phyloP scores from a whole-genome alignment of 2,113 vertebrate species.

The Cheirogaleus medius region DNA sequence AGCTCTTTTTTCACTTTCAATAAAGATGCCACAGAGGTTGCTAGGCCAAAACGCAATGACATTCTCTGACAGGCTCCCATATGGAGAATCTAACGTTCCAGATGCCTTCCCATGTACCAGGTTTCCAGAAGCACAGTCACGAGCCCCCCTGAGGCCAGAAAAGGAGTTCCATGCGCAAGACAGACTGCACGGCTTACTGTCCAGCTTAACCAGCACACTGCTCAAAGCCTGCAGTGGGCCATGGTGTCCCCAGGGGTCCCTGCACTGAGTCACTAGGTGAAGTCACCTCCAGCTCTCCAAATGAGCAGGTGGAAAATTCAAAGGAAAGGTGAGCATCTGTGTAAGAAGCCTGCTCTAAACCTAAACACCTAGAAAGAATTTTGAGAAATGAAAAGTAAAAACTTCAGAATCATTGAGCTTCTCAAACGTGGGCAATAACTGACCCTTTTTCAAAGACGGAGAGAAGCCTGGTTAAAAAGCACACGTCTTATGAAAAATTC shows the following conservation, averaged over 20 bases:
- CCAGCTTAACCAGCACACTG: not conserved
- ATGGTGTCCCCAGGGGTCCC: not conserved
- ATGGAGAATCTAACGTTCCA: conserved; percentile 75
- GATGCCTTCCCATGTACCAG: conserved; percentile 63
- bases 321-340: not conserved
- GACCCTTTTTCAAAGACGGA: not conserved
- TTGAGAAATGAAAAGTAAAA: not conserved
- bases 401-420: not conserved
- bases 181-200: not conserved
- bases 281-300: not conserved
- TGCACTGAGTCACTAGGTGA: not conserved
- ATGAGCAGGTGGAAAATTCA: not conserved
- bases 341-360: not conserved
- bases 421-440: not conserved
- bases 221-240: not conserved
- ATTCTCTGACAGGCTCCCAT: conserved; percentile 66
- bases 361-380: not conserved
- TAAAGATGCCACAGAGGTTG: conserved; percentile 33
- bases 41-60: not conserved
- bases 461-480: not conserved
- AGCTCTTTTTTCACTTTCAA: not conserved
- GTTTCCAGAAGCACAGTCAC: conserved; percentile 59
- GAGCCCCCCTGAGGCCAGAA: conserved; percentile 54
- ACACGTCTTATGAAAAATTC: not conserved
- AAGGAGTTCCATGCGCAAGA: not conserved